These are phyloP conservation scores for Tretioscincus oriximinensis DNA, from an alignment of 2,113 vertebrate species.

Conservation along the genomic window DNA sequence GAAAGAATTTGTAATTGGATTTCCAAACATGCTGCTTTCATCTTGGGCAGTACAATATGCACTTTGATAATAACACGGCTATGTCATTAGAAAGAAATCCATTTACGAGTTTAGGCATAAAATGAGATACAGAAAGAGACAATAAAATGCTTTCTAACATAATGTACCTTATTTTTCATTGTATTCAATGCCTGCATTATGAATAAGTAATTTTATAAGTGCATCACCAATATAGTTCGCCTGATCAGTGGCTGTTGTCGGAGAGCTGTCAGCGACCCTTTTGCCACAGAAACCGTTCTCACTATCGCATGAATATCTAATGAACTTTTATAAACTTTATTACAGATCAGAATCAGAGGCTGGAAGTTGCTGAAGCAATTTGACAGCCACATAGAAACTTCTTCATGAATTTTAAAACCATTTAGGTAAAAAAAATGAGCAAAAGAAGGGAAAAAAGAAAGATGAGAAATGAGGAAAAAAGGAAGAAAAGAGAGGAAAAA, in stretches of 20 bases:
- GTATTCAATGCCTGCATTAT: constrained; percentile 84
- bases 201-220: constrained; percentile 91
- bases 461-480: neutral
- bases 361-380: constrained; percentile 33
- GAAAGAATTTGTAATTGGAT: constrained; percentile 96
- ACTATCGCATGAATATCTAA: constrained; percentile 52
- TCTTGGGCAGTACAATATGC: constrained; percentile 81
- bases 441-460: constrained; percentile 23
- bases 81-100: constrained; percentile 89
- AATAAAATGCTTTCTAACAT: constrained; percentile 88
- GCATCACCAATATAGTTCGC: constrained; percentile 72
- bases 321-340: constrained; percentile 41
- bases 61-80: constrained; percentile 93
- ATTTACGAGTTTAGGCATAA: constrained; percentile 86
- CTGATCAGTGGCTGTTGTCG: constrained; percentile 72
- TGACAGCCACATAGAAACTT: constrained; percentile 33
- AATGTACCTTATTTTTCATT: constrained; percentile 75
- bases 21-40: constrained; percentile 86
- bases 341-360: constrained; percentile 42
- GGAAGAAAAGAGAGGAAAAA: too few species aligned
- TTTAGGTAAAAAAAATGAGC: constrained; percentile 13
- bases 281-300: constrained; percentile 36
- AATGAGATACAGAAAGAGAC: constrained; percentile 88
- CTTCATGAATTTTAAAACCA: constrained; percentile 13
- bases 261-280: constrained; percentile 53